Base-by-base conservation (phyloP, 64 coral and sea anemone genomes). In the Platygyra sinensis region DNA sequence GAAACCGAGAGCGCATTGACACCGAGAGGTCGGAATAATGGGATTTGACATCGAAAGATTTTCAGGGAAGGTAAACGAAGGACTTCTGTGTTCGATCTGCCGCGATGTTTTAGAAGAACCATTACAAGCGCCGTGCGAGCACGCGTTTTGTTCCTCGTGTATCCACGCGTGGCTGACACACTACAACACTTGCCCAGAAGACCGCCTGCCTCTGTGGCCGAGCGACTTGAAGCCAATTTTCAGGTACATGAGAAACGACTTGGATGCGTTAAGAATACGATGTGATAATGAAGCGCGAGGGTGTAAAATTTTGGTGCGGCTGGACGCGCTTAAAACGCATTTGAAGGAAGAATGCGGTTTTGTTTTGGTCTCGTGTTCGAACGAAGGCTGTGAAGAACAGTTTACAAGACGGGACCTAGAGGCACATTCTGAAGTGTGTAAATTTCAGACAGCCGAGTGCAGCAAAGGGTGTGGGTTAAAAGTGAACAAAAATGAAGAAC, bases 171-270 rank as follows among this genome's bases (percentile, higher is more conserved):
- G 95, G 95, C 71, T 97, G 0, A 97, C 95, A 2, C 95, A 97
- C 69, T 97, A 97, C 84, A 93, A 97, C 39, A 90, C 91, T 32
- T 97, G 95, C 52, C 95, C 95, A 5, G 95, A 97, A 88, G 95
- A 97, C 13, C 87, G 95, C 17, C 77, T 89, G 24, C 77, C 86
- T 1, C 77, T 97, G 4, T 97, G 95, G 95, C 95, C 95, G 9
- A 97, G 95, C 77, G 95, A 97, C 73, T 74, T 97, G 4, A 97
- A 90, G 74, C 95, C 95, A 16, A 97, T 97, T 80, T 97, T 94
- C 72, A 86, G 95, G 16, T 97, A 97, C 88, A 97, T 97, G 95
- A 97, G 94, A 78, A 97, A 97, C 76, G 95, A 97, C 76, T 88
- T 94, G 3, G 88, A 97, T 49, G 86, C 78, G 32, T 30, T 97